A percentile compares a stretch with the other conserved stretches of the same genome.
Conservation (phyloP, 2,797 vertebrate species). For the Sebastes kiyomatsui region DNA sequence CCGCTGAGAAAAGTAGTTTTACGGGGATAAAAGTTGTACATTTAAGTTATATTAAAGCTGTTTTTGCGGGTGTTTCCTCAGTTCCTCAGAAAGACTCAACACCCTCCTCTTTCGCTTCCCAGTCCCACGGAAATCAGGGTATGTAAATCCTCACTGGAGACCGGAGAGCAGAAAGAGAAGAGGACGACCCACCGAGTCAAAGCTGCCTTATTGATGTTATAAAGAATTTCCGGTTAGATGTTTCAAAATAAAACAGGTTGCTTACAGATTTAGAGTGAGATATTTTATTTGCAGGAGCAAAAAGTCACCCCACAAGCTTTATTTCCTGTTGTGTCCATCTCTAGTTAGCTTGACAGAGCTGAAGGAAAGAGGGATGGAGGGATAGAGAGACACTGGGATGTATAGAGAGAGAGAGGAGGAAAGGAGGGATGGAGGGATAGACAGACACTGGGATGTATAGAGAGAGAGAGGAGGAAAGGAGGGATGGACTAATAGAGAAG, state of each 20-base stretch:
- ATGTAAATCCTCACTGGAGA: constrained; percentile 77
- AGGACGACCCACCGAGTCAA: constrained; percentile 3
- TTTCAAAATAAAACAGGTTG: constrained; percentile 35
- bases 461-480: not conserved
- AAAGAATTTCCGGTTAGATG: not conserved
- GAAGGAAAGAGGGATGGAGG: not conserved
- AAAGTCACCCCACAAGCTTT: fast-evolving
- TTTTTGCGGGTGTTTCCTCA: constrained; percentile 41
- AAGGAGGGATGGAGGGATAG: constrained; percentile 9
- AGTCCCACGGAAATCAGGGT: constrained; percentile 80
- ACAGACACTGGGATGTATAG: not conserved
- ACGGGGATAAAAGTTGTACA: not conserved
- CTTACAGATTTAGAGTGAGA: fast-evolving
- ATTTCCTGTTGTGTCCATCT: not conserved
- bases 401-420: not conserved
- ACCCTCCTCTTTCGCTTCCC: constrained; percentile 63
- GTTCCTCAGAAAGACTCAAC: constrained; percentile 76
- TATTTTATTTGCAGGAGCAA: not conserved
- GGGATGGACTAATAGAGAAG: not conserved
- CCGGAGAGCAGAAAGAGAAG: constrained; percentile 10
- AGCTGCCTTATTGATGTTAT: fast-evolving
- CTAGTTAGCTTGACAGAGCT: not conserved
- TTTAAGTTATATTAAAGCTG: constrained; percentile 4
- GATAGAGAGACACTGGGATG: not conserved
- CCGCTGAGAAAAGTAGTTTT: not conserved